Percentiles rank a stretch among this genome's conserved stretches.
phyloP scores from a whole-genome alignment of 2,797 vertebrate genomes.

The Moxostoma hubbsi region DNA sequence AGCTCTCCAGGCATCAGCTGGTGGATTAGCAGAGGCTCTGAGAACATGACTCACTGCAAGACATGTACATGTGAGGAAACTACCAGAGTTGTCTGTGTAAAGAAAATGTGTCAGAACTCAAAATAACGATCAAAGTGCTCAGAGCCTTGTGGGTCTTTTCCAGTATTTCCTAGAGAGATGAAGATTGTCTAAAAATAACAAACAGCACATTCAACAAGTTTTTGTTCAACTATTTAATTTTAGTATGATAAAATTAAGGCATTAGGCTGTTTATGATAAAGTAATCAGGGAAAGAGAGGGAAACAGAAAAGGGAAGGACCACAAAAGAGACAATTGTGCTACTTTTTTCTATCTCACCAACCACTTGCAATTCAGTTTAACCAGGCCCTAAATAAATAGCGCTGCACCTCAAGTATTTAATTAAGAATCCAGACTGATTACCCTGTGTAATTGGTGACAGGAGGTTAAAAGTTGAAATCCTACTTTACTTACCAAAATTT shows the following conservation, averaged over 20 bases:
- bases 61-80: constrained; percentile 33
- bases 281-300: background rate
- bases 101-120: constrained; percentile 42
- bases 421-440: too few relatives aligned
- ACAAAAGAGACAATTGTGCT: background rate
- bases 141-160: constrained; percentile 31
- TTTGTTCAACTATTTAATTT: constrained; percentile 1
- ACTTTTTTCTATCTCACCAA: too few relatives aligned
- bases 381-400: too few relatives aligned
- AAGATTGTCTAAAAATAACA: constrained; percentile 15
- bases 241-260: constrained; percentile 21
- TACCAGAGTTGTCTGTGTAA: constrained; percentile 29
- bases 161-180: constrained; percentile 42
- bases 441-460: too few relatives aligned
- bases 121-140: constrained; percentile 41
- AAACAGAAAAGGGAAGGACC: background rate
- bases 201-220: constrained; percentile 7
- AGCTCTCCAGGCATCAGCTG: constrained; percentile 34
- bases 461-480: too few relatives aligned
- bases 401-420: too few relatives aligned
- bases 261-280: background rate
- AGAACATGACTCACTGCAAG: constrained; percentile 40
- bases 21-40: constrained; percentile 12
- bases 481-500: too few relatives aligned
- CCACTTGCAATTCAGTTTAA: too few relatives aligned